phyloP scores from a whole-genome alignment of 2,888 invertebrate species.

The Diaprepes abbreviatus region DNA sequence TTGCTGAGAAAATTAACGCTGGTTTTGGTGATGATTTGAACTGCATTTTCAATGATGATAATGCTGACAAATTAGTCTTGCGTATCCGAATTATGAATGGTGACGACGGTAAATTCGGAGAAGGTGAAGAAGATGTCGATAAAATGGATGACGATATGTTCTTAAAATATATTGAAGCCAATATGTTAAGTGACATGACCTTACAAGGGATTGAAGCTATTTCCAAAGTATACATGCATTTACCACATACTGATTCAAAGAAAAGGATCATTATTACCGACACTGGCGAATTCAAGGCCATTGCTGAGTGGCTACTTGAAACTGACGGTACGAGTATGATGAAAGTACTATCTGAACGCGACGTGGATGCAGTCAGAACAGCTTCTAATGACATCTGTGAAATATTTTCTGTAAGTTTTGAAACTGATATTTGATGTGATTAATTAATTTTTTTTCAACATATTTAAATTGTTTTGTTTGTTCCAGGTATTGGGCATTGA shows the following conservation, averaged over 20 bases:
- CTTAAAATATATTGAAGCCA: slow-evolving; percentile 97
- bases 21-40: slow-evolving; percentile 99
- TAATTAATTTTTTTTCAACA: no score
- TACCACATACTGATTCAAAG: slow-evolving; percentile 98
- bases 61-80: slow-evolving; percentile 97
- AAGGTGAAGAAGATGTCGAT: slow-evolving; percentile 89
- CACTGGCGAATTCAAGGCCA: slow-evolving; percentile 97
- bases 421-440: no score
- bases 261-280: slow-evolving; percentile 97
- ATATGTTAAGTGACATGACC: slow-evolving; percentile 99
- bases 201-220: slow-evolving; percentile 96
- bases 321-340: slow-evolving; percentile 99
- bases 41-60: slow-evolving; percentile 99
- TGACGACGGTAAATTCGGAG: slow-evolving; percentile 88
- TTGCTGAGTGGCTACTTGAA: slow-evolving; percentile 99
- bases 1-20: slow-evolving; percentile 98
- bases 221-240: slow-evolving; percentile 98
- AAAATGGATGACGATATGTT: slow-evolving; percentile 99
- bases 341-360: slow-evolving; percentile 93
- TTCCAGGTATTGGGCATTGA: slow-evolving; percentile 92
- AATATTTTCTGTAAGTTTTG: slow-evolving; percentile 84
- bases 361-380: slow-evolving; percentile 97
- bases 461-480: slow-evolving; percentile 7
- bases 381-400: slow-evolving; percentile 99
- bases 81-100: slow-evolving; percentile 99